phyloP scores from a whole-genome alignment of 2,797 vertebrate genomes.

The Onychomys leucogaster region DNA sequence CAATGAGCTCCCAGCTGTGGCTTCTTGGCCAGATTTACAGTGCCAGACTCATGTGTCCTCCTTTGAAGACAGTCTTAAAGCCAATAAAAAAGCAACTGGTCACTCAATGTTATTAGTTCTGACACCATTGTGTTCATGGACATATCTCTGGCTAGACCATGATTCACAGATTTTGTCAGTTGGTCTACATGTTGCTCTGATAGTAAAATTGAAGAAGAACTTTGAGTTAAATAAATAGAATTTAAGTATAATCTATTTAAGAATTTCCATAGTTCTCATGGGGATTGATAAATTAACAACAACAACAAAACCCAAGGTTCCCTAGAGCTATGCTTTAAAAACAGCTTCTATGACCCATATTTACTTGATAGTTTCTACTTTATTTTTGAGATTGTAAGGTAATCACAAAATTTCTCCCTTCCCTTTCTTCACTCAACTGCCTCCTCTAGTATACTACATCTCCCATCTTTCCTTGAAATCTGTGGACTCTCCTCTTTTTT shows the following conservation, averaged over 20 bases:
- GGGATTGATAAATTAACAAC: background rate
- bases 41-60: background rate
- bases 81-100: background rate
- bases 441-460: background rate
- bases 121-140: no score
- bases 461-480: background rate
- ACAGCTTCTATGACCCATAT: background rate
- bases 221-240: background rate
- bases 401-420: background rate
- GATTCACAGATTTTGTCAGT: background rate
- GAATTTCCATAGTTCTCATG: background rate
- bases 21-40: background rate
- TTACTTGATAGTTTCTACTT: background rate
- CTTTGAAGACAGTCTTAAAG: background rate
- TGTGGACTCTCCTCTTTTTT: background rate
- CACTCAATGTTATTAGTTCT: background rate
- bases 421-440: no score
- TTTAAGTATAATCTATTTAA: background rate
- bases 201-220: background rate
- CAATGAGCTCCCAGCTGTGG: background rate
- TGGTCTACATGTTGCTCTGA: background rate
- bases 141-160: no score
- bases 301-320: background rate
- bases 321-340: background rate
- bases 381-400: background rate